phyloP scores from a whole-genome alignment of 2,888 invertebrate genomes.

The Lasioglossum oenotherae region DNA sequence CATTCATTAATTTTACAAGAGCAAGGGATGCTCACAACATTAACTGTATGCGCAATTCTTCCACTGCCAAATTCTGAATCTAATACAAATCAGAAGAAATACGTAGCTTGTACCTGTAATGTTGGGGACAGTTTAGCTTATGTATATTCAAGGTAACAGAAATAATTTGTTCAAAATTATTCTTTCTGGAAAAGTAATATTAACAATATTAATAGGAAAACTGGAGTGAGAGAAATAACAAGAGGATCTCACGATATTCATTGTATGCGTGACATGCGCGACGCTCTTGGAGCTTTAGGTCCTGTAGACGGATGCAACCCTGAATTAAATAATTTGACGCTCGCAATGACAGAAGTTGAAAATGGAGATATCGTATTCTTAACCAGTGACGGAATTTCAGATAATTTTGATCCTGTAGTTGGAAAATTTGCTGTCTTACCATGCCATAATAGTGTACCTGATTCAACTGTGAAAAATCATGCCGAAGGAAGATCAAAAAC shows the following conservation, averaged over 20 bases:
- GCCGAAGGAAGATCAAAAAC: slow-evolving; percentile 71
- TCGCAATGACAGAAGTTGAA: slow-evolving; percentile 92
- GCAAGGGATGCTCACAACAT: slow-evolving; percentile 92
- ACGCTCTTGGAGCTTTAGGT: slow-evolving; percentile 94
- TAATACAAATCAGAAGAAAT: slow-evolving; percentile 84
- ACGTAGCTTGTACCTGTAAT: slow-evolving; percentile 93
- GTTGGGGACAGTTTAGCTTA: slow-evolving; percentile 96
- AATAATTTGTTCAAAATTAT: slow-evolving; percentile 11
- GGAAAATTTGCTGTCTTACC: slow-evolving; percentile 91
- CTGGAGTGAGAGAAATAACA: slow-evolving; percentile 93
- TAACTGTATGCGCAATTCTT: slow-evolving; percentile 92
- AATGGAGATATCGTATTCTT: slow-evolving; percentile 93
- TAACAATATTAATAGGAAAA: slow-evolving; percentile 76
- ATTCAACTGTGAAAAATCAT: slow-evolving; percentile 66
- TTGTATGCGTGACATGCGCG: slow-evolving; percentile 94
- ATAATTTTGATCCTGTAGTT: slow-evolving; percentile 96
- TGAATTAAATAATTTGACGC: slow-evolving; percentile 94
- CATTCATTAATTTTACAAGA: slow-evolving; percentile 93
- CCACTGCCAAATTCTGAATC: slow-evolving; percentile 84
- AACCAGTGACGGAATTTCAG: slow-evolving; percentile 95
- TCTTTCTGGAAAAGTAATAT: slow-evolving; percentile 12
- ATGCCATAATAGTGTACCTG: slow-evolving; percentile 65
- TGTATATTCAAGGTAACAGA: slow-evolving; percentile 88
- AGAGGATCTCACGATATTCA: slow-evolving; percentile 93
- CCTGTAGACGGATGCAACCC: slow-evolving; percentile 94